These are phyloP conservation scores for Lepidurus apus DNA, from an alignment of 1,140 invertebrate genomes.

Conservation along the genomic window DNA sequence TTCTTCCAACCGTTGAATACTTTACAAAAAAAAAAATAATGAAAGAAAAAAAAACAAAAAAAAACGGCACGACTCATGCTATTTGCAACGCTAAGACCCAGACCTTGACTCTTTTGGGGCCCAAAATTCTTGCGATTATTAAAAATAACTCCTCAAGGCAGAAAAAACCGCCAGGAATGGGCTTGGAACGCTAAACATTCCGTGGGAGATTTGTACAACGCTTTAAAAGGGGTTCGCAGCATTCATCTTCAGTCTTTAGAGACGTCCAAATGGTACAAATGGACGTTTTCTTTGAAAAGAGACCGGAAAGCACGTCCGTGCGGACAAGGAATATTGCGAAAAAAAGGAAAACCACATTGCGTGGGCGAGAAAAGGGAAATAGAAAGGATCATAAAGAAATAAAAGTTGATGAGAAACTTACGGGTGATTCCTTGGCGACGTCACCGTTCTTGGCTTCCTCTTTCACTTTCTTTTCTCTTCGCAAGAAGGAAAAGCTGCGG, in stretches of 20 bases:
- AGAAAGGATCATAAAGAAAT: background rate
- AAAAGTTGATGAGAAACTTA: background rate
- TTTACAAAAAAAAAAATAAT: too few relatives aligned
- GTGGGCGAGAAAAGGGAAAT: too few relatives aligned
- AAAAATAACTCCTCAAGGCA: background rate
- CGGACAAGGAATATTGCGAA: too few relatives aligned
- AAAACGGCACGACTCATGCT: background rate
- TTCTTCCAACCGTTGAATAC: background rate
- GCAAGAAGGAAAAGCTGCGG: conserved; percentile 41
- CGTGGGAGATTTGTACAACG: too few relatives aligned
- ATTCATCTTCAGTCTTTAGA: too few relatives aligned
- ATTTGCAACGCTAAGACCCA: background rate
- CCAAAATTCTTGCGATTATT: background rate
- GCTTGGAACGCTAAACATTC: too few relatives aligned
- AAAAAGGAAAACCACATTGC: too few relatives aligned
- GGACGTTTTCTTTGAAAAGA: too few relatives aligned
- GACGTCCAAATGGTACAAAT: too few relatives aligned
- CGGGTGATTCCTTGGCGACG: conserved; percentile 34
- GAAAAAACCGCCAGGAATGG: background rate
- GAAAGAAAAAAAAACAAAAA: background rate
- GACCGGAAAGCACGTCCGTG: too few relatives aligned
- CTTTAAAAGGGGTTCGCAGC: too few relatives aligned
- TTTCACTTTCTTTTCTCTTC: conserved; percentile 41
- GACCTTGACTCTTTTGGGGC: background rate
- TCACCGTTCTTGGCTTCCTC: conserved; percentile 42